Evolutionary conservation across 2,797 vertebrate species (phyloP).

Genomic region (Aselliscus stoliczkanus): DNA sequence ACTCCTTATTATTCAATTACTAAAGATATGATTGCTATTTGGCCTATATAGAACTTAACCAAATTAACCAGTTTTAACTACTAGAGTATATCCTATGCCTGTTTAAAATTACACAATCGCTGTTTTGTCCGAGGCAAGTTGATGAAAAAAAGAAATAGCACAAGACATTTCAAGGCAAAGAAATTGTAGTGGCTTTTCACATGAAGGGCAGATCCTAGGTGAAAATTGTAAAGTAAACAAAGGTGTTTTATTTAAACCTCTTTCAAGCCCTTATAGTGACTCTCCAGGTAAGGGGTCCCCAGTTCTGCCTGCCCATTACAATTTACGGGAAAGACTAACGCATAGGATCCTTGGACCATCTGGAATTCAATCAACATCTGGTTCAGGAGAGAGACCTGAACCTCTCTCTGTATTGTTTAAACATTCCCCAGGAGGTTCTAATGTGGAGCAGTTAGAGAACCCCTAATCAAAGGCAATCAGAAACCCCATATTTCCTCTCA

Average conservation of each 20-base stretch:
- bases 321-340: neutral
- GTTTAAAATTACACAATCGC: neutral
- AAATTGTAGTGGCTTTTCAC: neutral
- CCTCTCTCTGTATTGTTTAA: neutral
- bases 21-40: neutral
- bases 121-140: neutral
- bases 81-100: neutral
- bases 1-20: neutral
- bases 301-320: no score
- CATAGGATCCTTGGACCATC: rapidly evolving
- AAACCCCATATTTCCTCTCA: neutral
- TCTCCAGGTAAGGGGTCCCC: neutral
- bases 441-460: neutral
- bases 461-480: neutral
- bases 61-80: neutral
- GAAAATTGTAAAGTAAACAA: neutral
- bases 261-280: neutral
- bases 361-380: neutral
- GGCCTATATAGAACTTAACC: neutral
- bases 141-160: neutral
- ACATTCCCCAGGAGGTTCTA: neutral
- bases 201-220: neutral
- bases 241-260: neutral
- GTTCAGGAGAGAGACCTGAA: rapidly evolving
- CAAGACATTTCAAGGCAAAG: neutral